Evolutionary conservation across 2,888 invertebrate species (phyloP).

Genomic region (Siphlonurus alternatus): DNA sequence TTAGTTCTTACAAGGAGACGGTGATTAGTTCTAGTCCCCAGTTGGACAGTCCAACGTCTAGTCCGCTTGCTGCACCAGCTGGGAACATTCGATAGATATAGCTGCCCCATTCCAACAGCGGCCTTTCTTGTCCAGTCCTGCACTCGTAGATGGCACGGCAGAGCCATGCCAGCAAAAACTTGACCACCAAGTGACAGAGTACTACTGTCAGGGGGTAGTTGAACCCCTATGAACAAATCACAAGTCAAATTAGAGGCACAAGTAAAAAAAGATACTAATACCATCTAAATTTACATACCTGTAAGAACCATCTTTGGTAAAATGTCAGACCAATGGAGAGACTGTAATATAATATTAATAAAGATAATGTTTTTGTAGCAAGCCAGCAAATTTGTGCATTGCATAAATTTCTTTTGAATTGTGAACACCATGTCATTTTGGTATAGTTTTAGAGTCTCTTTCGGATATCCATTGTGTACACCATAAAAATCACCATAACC

Average conservation of each 20-base stretch:
- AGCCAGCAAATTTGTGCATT: not conserved
- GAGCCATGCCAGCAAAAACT: conserved; percentile 62
- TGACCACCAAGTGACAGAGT: conserved; percentile 73
- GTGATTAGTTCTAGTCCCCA: conserved; percentile 95
- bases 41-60: conserved; percentile 95
- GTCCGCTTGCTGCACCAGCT: conserved; percentile 80
- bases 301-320: conserved; percentile 86
- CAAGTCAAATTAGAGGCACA: not conserved
- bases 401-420: not conserved
- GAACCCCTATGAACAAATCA: conserved; percentile 47
- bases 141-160: conserved; percentile 41
- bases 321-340: conserved; percentile 92
- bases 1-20: conserved; percentile 60
- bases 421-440: not conserved
- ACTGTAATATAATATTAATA: conserved; percentile 71
- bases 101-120: conserved; percentile 54
- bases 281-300: conserved; percentile 33
- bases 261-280: conserved; percentile 2
- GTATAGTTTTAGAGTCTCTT: not conserved
- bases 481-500: no score
- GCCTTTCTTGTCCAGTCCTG: conserved; percentile 41
- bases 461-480: not conserved
- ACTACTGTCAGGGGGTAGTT: conserved; percentile 82
- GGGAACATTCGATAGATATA: conserved; percentile 66
- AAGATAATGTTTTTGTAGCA: conserved; percentile 1